A percentile compares a stretch with the other conserved stretches of the same genome.
phyloP scores from a whole-genome alignment of 2,888 invertebrate genomes.

The Mamestra brassicae region DNA sequence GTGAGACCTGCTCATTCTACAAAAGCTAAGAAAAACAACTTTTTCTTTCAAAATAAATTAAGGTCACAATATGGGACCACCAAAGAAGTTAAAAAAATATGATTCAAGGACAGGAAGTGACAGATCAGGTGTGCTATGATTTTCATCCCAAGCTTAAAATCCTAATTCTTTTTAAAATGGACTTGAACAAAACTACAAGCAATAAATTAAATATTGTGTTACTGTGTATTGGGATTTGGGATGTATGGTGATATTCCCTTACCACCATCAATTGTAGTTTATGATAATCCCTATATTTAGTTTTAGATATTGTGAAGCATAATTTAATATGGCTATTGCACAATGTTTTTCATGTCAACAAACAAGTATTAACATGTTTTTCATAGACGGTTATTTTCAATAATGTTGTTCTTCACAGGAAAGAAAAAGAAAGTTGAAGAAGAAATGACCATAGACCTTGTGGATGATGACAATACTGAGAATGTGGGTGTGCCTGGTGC shows the following conservation, averaged over 20 bases:
- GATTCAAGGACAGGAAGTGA: conserved; percentile 86
- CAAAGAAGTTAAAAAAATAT: conserved; percentile 88
- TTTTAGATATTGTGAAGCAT: not conserved
- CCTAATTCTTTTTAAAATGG: not conserved
- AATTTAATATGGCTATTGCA: not conserved
- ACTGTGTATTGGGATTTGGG: not conserved
- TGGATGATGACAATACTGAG: conserved; percentile 89
- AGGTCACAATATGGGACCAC: conserved; percentile 82
- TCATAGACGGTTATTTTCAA: not conserved
- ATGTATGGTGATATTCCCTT: conserved; percentile 13
- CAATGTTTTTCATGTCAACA: conserved; percentile 16
- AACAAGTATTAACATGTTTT: conserved; percentile 3
- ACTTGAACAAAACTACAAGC: not conserved
- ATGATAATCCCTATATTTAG: not conserved
- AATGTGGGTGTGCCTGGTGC: conserved; percentile 95
- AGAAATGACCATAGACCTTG: conserved; percentile 89
- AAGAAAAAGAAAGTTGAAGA: conserved; percentile 92
- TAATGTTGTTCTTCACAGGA: conserved; percentile 74
- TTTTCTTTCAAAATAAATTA: not conserved
- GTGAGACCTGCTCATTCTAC: not conserved
- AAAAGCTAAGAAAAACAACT: not conserved
- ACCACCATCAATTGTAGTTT: not conserved
- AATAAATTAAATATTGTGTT: not conserved
- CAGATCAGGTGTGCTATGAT: conserved; percentile 80
- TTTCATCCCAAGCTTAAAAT: not conserved